Evolutionary conservation across 2,888 invertebrate genomes (phyloP).

Genomic region (Sminthurides aquaticus): DNA sequence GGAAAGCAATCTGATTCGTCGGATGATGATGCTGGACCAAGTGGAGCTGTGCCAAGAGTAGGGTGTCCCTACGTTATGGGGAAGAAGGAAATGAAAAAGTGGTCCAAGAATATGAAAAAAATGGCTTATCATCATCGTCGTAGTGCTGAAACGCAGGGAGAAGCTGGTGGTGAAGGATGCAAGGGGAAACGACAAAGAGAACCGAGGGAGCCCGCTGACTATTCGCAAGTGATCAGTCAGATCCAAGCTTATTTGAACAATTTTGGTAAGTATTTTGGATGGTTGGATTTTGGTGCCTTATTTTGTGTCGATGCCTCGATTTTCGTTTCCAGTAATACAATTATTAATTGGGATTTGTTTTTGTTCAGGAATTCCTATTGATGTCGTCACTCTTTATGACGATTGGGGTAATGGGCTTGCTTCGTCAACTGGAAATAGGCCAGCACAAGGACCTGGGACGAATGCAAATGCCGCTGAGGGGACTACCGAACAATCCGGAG

Average conservation of each 20-base stretch:
- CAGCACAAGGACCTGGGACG: slow-evolving; percentile 7
- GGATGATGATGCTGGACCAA: slow-evolving; percentile 9
- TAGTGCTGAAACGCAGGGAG: slow-evolving; percentile 12
- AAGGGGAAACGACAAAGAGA: neutral
- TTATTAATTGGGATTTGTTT: too few species aligned
- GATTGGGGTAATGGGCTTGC: slow-evolving; percentile 34
- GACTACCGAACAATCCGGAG: neutral
- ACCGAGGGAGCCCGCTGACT: slow-evolving; percentile 28
- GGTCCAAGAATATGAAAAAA: slow-evolving; percentile 37
- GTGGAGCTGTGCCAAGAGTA: neutral
- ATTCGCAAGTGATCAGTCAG: slow-evolving; percentile 33
- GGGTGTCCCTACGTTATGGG: slow-evolving; percentile 38
- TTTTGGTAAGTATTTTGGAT: slow-evolving; percentile 37
- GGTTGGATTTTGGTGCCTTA: neutral
- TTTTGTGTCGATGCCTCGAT: neutral
- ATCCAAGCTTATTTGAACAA: slow-evolving; percentile 41
- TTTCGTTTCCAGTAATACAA: neutral
- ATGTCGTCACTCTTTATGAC: slow-evolving; percentile 41
- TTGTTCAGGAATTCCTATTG: slow-evolving; percentile 39
- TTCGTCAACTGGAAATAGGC: neutral
- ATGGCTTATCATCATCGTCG: slow-evolving; percentile 30
- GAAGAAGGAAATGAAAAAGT: slow-evolving; percentile 35
- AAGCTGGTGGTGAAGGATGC: neutral
- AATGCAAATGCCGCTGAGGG: neutral
- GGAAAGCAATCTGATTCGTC: slow-evolving; percentile 14